These are phyloP conservation scores for Deilephila porcellus DNA, from an alignment of 2,888 invertebrate genomes.

Conservation along the genomic window DNA sequence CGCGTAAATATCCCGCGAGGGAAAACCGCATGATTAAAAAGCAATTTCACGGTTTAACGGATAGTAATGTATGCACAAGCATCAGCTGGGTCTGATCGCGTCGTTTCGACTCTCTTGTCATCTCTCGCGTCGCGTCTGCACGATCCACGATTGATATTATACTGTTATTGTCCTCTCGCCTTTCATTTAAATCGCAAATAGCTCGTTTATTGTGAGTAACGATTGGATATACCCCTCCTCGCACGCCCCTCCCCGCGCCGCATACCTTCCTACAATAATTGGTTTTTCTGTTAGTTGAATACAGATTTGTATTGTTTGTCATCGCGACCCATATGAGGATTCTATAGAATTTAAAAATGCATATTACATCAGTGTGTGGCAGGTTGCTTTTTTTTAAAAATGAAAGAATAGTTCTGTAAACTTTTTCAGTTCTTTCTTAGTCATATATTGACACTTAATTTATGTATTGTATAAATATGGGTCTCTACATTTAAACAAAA, in stretches of 20 bases:
- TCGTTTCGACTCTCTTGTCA: not conserved
- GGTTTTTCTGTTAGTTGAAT: not conserved
- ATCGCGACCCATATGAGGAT: not conserved
- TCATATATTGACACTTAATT: no score
- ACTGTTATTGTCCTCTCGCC: not conserved
- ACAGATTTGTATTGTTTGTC: not conserved
- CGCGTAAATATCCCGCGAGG: not conserved
- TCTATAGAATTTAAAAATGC: not conserved
- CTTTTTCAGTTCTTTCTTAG: no score
- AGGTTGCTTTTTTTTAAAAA: no score
- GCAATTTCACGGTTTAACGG: not conserved
- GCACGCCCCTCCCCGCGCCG: not conserved
- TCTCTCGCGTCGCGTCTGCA: not conserved
- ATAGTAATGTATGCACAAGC: not conserved
- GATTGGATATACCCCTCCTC: not conserved
- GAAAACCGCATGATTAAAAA: conserved; percentile 1
- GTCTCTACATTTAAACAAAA: no score
- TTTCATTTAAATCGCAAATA: conserved; percentile 19
- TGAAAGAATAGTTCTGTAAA: no score
- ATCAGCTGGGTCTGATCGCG: not conserved
- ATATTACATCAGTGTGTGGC: not conserved
- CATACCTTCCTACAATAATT: not conserved
- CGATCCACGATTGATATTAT: conserved; percentile 8
- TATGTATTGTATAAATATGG: no score
- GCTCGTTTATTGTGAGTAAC: conserved; percentile 6